Evolutionary conservation across 2,888 invertebrate genomes (phyloP), one percentile per base, ranked within the genome.

Genomic region (Meteorus cinctellus): DNA sequence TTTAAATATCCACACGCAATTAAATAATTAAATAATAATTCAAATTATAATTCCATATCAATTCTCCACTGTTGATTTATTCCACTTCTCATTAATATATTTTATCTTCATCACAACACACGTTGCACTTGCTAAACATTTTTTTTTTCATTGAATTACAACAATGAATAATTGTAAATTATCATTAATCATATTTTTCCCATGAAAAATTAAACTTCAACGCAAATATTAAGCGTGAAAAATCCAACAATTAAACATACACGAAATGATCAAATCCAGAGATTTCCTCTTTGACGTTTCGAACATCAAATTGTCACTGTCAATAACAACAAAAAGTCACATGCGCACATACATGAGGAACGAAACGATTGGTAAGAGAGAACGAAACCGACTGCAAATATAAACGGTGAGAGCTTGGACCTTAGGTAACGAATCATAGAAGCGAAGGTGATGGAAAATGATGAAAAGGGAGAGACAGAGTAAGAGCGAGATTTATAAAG

Each of bases 301-400:
- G 1, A 10, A 41, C 6, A 41, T 41, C 0, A 24, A 8, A 41
- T 41, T 41, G 41, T 5, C 41, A 41, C 41, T 8, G 8, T 6
- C 41, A 41, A 41, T 12, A 2, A 12, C 41, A 41, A 41, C 41
- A 41, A 41, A 41, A 41, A 41, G 8, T 12, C 41, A 41, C 41
- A 41, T 12, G 41, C 0, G 6, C 41, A 6, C 27, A 41, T 4
- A 19, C 19, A 66, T 16, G 24, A 41, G 63, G 77, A 77, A 76
- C 81, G 81, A 80, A 73, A 82, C 84, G 82, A 80, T 79, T 83
- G 81, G 81, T 77, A 79, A 80, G 82, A 80, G 81, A 80, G 83
- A 84, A 81, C 83, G 78, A 80, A 83, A 83, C 82, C 78, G 80
- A 84, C 85, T 85, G 84, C 79, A 75, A 77, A 79, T 79, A 77